Conservation (phyloP, 1,140 invertebrate genomes). For the Brachystomella parvula region DNA sequence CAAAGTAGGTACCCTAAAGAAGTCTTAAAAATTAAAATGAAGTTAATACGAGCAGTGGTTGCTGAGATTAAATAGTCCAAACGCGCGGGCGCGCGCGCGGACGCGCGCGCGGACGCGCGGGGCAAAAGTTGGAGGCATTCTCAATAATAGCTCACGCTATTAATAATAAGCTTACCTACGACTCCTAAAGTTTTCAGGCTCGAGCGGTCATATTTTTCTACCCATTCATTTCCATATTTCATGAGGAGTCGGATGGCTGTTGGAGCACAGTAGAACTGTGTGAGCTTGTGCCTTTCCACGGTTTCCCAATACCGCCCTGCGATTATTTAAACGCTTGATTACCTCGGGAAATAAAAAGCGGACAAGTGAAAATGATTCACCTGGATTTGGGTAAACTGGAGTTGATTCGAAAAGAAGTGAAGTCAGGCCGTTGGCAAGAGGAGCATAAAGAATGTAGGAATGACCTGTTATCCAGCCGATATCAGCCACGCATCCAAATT, state of each 20-base stretch:
- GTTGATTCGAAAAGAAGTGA: constrained; percentile 52
- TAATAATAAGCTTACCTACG: constrained; percentile 44
- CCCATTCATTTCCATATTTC: constrained; percentile 44
- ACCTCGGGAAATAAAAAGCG: background rate
- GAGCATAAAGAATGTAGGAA: constrained; percentile 52
- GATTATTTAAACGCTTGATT: background rate
- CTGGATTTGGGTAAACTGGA: constrained; percentile 51
- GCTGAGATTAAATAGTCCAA: too few relatives aligned
- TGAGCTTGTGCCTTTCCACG: constrained; percentile 47
- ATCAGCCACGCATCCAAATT: constrained; percentile 53
- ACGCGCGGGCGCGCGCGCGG: too few relatives aligned
- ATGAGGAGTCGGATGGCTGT: constrained; percentile 50
- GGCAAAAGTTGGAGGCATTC: too few relatives aligned
- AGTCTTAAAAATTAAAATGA: too few relatives aligned
- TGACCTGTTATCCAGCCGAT: constrained; percentile 55
- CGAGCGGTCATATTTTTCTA: constrained; percentile 47
- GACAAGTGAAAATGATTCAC: constrained; percentile 35
- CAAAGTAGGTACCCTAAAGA: too few relatives aligned
- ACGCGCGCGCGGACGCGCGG: too few relatives aligned
- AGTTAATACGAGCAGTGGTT: too few relatives aligned
- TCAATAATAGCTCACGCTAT: too few relatives aligned
- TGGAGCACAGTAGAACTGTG: constrained; percentile 51
- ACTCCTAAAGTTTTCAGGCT: constrained; percentile 47
- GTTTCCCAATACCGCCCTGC: constrained; percentile 51
- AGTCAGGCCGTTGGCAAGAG: constrained; percentile 50